Base-by-base conservation (phyloP, 2,113 vertebrate species). In the Laterallus jamaicensis region DNA sequence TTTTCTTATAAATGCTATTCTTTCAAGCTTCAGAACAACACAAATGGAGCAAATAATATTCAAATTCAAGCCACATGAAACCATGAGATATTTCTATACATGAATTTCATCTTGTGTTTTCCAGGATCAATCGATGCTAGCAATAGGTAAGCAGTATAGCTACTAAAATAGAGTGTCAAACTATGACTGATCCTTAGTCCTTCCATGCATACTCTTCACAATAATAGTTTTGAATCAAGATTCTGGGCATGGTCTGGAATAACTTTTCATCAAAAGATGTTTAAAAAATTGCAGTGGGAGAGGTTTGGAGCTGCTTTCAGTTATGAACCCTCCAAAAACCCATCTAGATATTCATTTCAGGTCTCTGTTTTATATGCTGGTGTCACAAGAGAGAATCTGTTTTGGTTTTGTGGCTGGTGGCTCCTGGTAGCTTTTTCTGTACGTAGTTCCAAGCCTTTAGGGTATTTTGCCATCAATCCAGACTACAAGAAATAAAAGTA, bases 371-470 rank as follows among this genome's bases (percentile, higher is more conserved):
- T 20, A 12, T 59, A 16, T 82, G 32, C 35, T 73, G 11, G 66
- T 15, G 10, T 35, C 8, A 29, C 6, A 13, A 35, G 1, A 1
- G 0, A 0, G 26, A 78, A 4, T 10, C 39, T 54, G 7, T 28
- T 64, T 21, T 20, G 29, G 49, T 82, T 86, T 59, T 67, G 35
- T 62, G 40, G 9, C 69, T 50, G 15, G 16, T 76, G 26, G 6
- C 39, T n/a, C 10, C 3, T 12, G 10, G n/a, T 15, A 40, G 5
- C 11, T 74, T 69, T 50, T 68, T 63, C 64, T 58, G 6, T 31
- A 76, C 1, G 4, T 35, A 67, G 40, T 63, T 76, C 24, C n/a
- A 22, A 64, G 47, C 58, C 25, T 50, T 60, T 16, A 5, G 35
- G 29, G 6, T 31, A 67, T 56, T 77, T 25, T 76, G 12, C 54